Base-by-base conservation (phyloP, 2,113 vertebrate genomes). In the Halcyon senegalensis region DNA sequence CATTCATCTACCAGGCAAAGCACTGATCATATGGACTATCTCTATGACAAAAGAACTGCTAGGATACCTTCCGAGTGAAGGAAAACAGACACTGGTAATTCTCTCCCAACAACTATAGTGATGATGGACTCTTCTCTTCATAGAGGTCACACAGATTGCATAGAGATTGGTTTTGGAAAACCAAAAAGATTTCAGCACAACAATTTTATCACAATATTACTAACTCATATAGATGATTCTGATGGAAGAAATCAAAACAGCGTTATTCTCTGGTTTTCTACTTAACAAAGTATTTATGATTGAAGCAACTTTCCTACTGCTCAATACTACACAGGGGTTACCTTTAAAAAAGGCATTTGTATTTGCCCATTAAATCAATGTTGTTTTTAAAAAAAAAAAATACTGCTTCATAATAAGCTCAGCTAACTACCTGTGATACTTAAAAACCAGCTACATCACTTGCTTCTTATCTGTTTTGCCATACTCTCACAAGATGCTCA, bases 221-320 rank as follows among this genome's bases (percentile, higher is more conserved):
- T 96, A 95, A 92, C 79, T 75, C 76, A 67, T 19, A 92, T 56
- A 82, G 90, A 86, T 81, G 90, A 87, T 86, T 96, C 95, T 96
- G 91, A 97, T 81, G 92, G 73, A 87, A 97, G 87, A 97, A 96
- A 95, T 78, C 88, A 97, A 90, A 95, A 94, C 35, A 96, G 63
- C 33, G 74, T 93, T 95, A 95, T 92, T 94, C 37, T 94, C 78
- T 83, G 43, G 33, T 83, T 83, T 69, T 72, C 55, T 88, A 7
- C 46, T 85, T 84, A 63, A 84, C 51, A 23, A 75, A 74, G 30
- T 53, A 81, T 43, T 78, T 87, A 81, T 2, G 44, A 87, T 9
- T 72, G 69, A 94, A 94, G 43, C 24, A 86, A 90, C 31, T 63
- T 63, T 70, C 23, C 25, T 86, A 77, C 39, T 74, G 73, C 39